These are phyloP conservation scores for Xylocopa sonorina DNA, from an alignment of 1,140 invertebrate species.

Conservation along the genomic window DNA sequence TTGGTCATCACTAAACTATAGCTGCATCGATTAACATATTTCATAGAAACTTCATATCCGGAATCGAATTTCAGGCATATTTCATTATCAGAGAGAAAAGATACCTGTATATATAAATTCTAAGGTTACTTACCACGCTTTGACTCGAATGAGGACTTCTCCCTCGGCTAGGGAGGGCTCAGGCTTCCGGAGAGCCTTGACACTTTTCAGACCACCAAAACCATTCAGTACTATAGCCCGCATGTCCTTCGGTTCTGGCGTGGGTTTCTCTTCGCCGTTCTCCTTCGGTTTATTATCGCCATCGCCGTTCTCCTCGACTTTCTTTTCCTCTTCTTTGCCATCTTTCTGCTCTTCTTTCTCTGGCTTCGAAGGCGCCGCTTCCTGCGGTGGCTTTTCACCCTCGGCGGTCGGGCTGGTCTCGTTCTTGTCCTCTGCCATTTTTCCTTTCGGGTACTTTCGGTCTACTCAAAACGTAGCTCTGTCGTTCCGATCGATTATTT, in stretches of 20 bases:
- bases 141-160: constrained; percentile 92
- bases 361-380: constrained; percentile 69
- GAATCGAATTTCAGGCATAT: neutral
- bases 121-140: constrained; percentile 89
- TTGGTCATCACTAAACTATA: neutral
- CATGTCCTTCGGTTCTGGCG: constrained; percentile 89
- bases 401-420: constrained; percentile 75
- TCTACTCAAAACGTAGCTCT: neutral
- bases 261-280: constrained; percentile 84
- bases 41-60: too few relatives aligned
- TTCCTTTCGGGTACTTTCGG: constrained; percentile 37
- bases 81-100: too few relatives aligned
- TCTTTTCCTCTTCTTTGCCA: constrained; percentile 81
- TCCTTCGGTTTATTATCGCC: constrained; percentile 77
- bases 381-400: constrained; percentile 73
- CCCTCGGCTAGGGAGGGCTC: constrained; percentile 88
- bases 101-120: neutral
- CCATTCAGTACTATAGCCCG: constrained; percentile 90
- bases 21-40: neutral
- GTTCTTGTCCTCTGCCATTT: constrained; percentile 81
- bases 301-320: constrained; percentile 82
- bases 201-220: constrained; percentile 92
- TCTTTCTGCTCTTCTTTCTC: constrained; percentile 71
- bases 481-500: neutral
- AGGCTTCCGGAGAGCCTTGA: constrained; percentile 91